Evolutionary conservation across 2,797 vertebrate genomes (phyloP), one percentile per base, ranked within the genome.

Genomic region (Graptemys geographica): DNA sequence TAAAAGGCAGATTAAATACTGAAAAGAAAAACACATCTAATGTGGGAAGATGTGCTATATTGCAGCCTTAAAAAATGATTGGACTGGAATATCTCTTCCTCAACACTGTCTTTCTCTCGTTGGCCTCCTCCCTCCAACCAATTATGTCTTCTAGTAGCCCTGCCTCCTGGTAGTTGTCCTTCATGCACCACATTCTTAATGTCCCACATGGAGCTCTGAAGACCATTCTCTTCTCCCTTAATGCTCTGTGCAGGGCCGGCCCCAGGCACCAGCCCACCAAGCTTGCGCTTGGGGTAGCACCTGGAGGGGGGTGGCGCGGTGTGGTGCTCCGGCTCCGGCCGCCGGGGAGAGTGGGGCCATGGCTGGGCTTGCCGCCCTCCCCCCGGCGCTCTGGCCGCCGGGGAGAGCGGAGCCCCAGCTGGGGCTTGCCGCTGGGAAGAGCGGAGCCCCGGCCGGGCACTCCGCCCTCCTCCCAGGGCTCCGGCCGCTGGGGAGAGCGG

Each of bases 1-100:
- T 94, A 94, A 93, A 86, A 91, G 83, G 94, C 3, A 47, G 87
- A 89, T 95, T 91, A 84, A 94, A 86, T 90, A 95, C 86, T 0
- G 1, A 94, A 94, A 94, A 51, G 59, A 56, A 49, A 79, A 51
- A 90, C 59, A 86, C 0, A 2, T 88, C 90, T 84, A 89, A 83
- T 0, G 2, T 51, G 74, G 72, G 65, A 81, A 91, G 87, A 90
- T 76, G 84, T 72, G 86, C 90, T 92, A 74, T 0, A 2, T 84
- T 33, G 65, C 87, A 92, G 90, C 90, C 87, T 89, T 88, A 79
- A 52, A 95, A 84, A 93, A 82, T 88, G 59, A 3, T 3, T 0
- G 0, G 59, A 53, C 81, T 55, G 47, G 87, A 88, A 94, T 92
- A 78, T 6, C 44, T 96, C 57, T 49, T 95, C 53, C 76, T 92